Evolutionary conservation across 2,888 invertebrate species (phyloP), one percentile per base, ranked within the genome.

Genomic region (Apodemia duryi): DNA sequence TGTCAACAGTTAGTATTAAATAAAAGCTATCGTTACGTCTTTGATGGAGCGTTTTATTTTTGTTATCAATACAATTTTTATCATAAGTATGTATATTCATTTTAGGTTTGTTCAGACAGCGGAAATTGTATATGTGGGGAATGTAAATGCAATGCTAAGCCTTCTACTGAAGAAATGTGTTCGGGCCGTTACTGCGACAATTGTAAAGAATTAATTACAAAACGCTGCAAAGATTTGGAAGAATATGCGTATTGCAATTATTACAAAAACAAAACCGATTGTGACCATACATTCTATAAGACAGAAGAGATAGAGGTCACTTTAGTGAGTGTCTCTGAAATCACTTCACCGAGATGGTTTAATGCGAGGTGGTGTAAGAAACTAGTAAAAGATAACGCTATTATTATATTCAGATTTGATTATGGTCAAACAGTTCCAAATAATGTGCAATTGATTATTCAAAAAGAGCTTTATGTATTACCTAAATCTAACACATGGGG

Each of bases 61-160:
- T 13, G 4, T 13, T 46, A 46, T 11, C 7, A 2, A 46, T 1
- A 2, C 46, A 13, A 46, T 13, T 5, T 46, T 13, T 13, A 11
- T 13, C 41, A 49, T 13, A 21, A 61, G 41, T 51, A 52, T 46
- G 41, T 51, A 52, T 46, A n/a, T 61, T n/a, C 9, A 9, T 95
- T 74, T 13, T 70, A 90, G 90, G 66, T 77, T 6, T 90, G 90
- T 72, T 87, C 88, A 2, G 87, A 86, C 9, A 79, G 94, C 70
- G 97, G 97, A 0, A 79, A 80, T 13, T 97, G 97, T 79, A 81
- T 83, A 7, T 97, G 97, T 81, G 96, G 96, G 7, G 82, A 80
- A 64, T 96, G 96, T 75, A 79, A 88, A 11, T 97, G 96, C 76
- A 77, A 89, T 32, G 77, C 67, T 63, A 51, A 71, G 21, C 57